phyloP scores from a whole-genome alignment of 2,888 invertebrate species.

The Emmelina monodactyla region DNA sequence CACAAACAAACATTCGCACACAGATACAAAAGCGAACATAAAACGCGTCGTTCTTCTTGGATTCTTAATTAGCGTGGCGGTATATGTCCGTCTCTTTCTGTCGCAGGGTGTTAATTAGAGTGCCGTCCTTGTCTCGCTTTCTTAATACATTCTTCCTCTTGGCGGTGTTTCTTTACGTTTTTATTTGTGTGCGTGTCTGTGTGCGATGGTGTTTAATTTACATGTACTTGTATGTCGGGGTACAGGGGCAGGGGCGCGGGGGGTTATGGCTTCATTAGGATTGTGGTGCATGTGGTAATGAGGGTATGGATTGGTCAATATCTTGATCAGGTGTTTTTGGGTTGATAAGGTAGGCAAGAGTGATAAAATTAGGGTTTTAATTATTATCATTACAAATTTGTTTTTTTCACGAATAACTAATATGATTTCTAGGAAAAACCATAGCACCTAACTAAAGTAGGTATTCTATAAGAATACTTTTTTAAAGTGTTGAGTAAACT shows the following conservation, averaged over 20 bases:
- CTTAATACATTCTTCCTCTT: conserved; percentile 68
- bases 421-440: too few species aligned
- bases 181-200: conserved; percentile 66
- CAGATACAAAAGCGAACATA: conserved; percentile 48
- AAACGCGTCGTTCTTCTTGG: conserved; percentile 71
- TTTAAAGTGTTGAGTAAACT: too few species aligned
- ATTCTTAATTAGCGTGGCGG: conserved; percentile 75
- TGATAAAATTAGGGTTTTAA: too few species aligned
- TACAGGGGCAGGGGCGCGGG: conserved; percentile 35
- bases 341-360: too few species aligned
- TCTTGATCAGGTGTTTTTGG: too few species aligned
- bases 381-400: too few species aligned
- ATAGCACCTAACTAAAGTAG: too few species aligned
- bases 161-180: conserved; percentile 64
- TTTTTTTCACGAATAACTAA: too few species aligned
- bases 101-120: conserved; percentile 53
- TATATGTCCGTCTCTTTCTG: conserved; percentile 42
- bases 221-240: conserved; percentile 64
- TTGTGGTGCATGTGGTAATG: too few species aligned
- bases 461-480: too few species aligned
- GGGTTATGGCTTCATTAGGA: too few species aligned
- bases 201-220: conserved; percentile 66
- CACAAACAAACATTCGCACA: conserved; percentile 31
- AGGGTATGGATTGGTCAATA: too few species aligned
- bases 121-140: conserved; percentile 61